Evolutionary conservation across 1,140 invertebrate species (phyloP).

Genomic region (Drosophila ananassae): DNA sequence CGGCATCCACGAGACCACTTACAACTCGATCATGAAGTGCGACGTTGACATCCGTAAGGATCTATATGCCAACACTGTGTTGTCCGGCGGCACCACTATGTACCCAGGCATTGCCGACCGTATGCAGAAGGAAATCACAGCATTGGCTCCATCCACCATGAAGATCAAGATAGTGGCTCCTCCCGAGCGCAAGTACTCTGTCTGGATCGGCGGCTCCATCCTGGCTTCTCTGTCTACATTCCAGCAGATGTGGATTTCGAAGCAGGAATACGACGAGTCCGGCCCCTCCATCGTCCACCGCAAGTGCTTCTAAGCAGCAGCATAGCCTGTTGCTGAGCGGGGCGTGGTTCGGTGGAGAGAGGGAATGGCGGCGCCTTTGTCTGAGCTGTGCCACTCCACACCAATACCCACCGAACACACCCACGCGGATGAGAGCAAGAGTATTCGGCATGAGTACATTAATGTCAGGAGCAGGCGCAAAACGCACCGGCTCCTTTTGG

Average conservation of each 20-base stretch:
- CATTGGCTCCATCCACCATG: conserved; percentile 94
- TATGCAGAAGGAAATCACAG: conserved; percentile 95
- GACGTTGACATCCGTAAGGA: conserved; percentile 96
- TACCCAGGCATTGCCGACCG: conserved; percentile 92
- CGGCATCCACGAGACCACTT: conserved; percentile 95
- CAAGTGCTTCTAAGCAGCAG: conserved; percentile 94
- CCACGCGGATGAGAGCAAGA: conserved; percentile 21
- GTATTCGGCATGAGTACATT: conserved; percentile 39
- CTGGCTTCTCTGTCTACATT: conserved; percentile 94
- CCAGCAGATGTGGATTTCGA: conserved; percentile 98
- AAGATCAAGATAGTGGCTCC: conserved; percentile 98
- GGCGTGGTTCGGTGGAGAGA: conserved; percentile 55
- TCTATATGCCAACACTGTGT: conserved; percentile 95
- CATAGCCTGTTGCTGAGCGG: conserved; percentile 23
- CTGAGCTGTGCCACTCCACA: conserved; percentile 84
- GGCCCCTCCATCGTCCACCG: conserved; percentile 96
- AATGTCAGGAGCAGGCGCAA: conserved; percentile 18
- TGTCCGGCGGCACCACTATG: conserved; percentile 93
- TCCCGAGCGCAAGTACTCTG: conserved; percentile 95
- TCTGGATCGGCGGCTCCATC: conserved; percentile 95
- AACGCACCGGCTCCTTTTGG: conserved; percentile 4
- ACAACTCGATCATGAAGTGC: conserved; percentile 97
- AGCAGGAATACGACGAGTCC: conserved; percentile 97
- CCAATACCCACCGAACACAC: conserved; percentile 3
- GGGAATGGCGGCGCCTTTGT: conserved; percentile 84